Conservation (phyloP, 2,113 vertebrate genomes). For the Tupaia chinensis region DNA sequence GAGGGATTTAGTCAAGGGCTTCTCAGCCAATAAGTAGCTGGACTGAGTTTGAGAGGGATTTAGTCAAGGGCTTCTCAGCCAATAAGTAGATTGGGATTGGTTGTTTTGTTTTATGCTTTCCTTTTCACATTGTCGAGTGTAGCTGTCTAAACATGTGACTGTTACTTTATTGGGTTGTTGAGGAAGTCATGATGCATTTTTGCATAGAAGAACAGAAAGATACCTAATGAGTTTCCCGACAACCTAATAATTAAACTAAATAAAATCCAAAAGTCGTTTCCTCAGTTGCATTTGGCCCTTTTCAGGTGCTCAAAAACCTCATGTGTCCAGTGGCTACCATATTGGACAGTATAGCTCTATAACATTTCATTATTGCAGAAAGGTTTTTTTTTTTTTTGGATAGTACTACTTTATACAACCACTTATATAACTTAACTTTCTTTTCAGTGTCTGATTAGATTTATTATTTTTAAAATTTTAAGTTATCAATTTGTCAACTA, state of each 20-base stretch:
- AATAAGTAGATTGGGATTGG: not conserved
- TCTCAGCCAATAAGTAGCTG: not conserved
- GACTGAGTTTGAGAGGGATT: slow-evolving; percentile 7
- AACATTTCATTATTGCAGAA: not conserved
- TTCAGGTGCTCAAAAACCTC: not conserved
- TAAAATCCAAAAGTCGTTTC: not conserved
- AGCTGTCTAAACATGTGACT: not conserved
- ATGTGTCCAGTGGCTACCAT: not conserved
- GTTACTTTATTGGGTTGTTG: not conserved
- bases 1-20: not conserved
- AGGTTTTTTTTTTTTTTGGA: slow-evolving; percentile 1
- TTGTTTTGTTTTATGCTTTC: slow-evolving; percentile 16
- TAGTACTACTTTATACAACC: not conserved
- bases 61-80: not conserved
- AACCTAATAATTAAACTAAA: not conserved
- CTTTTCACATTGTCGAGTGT: not conserved
- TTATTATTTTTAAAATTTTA: slow-evolving; percentile 32
- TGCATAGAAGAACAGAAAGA: too few relatives aligned
- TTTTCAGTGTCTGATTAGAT: slow-evolving; percentile 1
- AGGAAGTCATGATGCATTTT: too few relatives aligned
- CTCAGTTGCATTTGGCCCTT: not conserved
- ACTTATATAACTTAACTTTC: not conserved
- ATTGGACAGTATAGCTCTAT: not conserved
- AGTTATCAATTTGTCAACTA: slow-evolving; percentile 15
- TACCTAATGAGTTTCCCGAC: too few relatives aligned